Conservation (phyloP, 2,113 vertebrate species). For the Struthio camelus region DNA sequence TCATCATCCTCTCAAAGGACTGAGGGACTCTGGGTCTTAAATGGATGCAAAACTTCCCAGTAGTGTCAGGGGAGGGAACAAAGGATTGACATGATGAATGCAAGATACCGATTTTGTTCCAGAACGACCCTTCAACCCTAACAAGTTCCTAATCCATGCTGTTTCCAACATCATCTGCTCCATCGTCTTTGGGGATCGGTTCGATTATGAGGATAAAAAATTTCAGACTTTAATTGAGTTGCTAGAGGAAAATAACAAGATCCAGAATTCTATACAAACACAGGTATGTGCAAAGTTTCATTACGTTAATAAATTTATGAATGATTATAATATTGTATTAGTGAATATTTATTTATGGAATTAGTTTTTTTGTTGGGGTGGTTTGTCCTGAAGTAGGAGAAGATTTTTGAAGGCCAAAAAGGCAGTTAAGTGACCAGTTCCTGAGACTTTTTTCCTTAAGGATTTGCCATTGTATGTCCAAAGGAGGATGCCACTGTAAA, state of each 20-base stretch:
- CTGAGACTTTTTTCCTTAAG: background rate
- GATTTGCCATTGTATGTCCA: background rate
- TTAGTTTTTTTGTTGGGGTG: background rate
- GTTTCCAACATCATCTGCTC: constrained; percentile 77
- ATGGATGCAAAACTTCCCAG: background rate
- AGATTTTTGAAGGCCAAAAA: background rate
- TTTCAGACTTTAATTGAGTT: constrained; percentile 57
- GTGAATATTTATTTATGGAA: background rate
- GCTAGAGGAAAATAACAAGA: constrained; percentile 1
- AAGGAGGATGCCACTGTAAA: background rate
- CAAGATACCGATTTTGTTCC: background rate
- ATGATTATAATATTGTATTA: background rate
- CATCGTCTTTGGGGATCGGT: constrained; percentile 74
- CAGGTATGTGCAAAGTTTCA: constrained; percentile 37
- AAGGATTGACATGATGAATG: background rate
- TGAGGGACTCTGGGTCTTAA: background rate
- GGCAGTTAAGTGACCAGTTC: background rate
- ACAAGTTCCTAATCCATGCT: constrained; percentile 2
- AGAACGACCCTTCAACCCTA: constrained; percentile 54
- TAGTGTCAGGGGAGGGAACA: background rate
- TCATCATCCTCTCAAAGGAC: background rate
- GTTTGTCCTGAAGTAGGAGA: background rate
- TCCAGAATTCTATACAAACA: background rate
- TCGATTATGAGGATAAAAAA: constrained; percentile 72
- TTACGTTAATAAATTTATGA: background rate